Evolutionary conservation across 2,113 vertebrate genomes (phyloP).

Genomic region (Hirundichthys speculiger): DNA sequence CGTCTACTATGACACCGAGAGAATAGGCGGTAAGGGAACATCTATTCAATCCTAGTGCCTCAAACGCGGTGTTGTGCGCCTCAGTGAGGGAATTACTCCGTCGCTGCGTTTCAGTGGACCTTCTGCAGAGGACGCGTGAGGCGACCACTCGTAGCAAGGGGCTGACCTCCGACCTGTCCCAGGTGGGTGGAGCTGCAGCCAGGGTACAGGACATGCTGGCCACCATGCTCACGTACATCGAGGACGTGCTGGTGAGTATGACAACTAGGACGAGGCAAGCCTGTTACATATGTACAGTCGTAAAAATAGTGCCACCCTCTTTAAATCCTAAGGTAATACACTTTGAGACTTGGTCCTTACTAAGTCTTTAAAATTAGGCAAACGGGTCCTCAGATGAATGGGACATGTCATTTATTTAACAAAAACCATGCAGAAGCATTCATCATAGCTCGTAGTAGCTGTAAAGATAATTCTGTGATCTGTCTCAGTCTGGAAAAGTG

Average conservation of each 20-base stretch:
- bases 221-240: constrained; percentile 92
- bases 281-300: too few species aligned
- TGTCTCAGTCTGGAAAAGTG: constrained; percentile 91
- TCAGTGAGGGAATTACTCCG: not conserved
- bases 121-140: constrained; percentile 92
- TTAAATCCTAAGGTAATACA: too few species aligned
- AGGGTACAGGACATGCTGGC: constrained; percentile 92
- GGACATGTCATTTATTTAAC: too few species aligned
- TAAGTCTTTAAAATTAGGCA: too few species aligned
- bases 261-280: not conserved
- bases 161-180: constrained; percentile 94
- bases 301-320: too few species aligned
- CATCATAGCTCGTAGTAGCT: not conserved
- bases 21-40: constrained; percentile 89
- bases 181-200: constrained; percentile 88
- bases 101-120: constrained; percentile 84
- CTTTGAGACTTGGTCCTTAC: too few species aligned
- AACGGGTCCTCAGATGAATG: too few species aligned
- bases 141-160: constrained; percentile 89
- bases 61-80: not conserved
- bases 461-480: constrained; percentile 28
- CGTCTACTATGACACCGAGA: constrained; percentile 93
- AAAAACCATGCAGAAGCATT: too few species aligned
- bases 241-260: constrained; percentile 94
- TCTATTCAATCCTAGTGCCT: not conserved